Conservation (phyloP, 1,140 invertebrate species). For the Linepithema humile region DNA sequence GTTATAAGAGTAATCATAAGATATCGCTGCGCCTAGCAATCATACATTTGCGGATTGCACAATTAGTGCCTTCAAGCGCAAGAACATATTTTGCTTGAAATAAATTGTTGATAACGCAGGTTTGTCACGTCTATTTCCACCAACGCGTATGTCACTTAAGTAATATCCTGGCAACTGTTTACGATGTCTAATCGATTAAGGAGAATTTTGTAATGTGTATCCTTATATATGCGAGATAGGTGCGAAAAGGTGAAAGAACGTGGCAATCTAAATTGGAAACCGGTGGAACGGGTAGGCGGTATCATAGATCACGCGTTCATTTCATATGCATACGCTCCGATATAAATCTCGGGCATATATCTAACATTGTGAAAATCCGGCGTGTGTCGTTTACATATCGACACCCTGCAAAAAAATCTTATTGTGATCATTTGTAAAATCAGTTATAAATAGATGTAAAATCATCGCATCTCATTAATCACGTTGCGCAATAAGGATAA, state of each 20-base stretch:
- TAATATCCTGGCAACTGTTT: constrained; percentile 32
- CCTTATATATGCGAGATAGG: constrained; percentile 27
- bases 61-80: constrained; percentile 23
- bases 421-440: neutral
- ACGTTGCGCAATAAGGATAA: neutral
- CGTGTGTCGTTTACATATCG: neutral
- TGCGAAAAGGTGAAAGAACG: constrained; percentile 49
- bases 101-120: constrained; percentile 20
- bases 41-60: constrained; percentile 21
- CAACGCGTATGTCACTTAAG: neutral
- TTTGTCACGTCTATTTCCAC: constrained; percentile 38
- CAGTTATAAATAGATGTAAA: neutral
- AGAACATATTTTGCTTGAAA: constrained; percentile 11
- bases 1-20: neutral
- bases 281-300: constrained; percentile 42
- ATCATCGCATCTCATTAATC: neutral
- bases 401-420: neutral
- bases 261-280: constrained; percentile 51
- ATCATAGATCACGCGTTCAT: constrained; percentile 36
- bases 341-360: constrained; percentile 28
- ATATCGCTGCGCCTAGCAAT: neutral
- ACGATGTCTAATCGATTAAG: constrained; percentile 34
- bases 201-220: constrained; percentile 44
- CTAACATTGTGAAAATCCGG: constrained; percentile 37
- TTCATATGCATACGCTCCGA: constrained; percentile 3